Conservation (phyloP, 1,140 invertebrate species). For the Whitmania pigra region DNA sequence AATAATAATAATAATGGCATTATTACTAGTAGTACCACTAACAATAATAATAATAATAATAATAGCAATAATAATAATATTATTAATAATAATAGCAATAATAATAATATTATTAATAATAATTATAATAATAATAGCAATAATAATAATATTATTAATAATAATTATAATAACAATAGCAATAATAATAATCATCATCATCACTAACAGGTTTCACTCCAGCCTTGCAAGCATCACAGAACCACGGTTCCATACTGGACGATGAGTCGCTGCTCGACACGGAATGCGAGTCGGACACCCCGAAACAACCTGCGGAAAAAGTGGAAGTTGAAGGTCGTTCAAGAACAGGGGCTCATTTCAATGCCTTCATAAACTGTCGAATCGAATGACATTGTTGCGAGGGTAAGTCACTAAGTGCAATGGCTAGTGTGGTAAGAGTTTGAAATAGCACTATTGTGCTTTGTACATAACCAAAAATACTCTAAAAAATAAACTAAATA, state of each 20-base stretch:
- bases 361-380: too few relatives aligned
- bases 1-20: not conserved
- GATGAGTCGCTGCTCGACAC: conserved; percentile 60
- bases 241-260: conserved; percentile 90
- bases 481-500: too few relatives aligned
- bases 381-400: too few relatives aligned
- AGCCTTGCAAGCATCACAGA: conserved; percentile 92
- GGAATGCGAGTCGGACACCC: conserved; percentile 80
- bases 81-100: conserved; percentile 9
- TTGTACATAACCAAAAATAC: too few relatives aligned
- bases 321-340: too few relatives aligned
- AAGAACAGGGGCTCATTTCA: too few relatives aligned
- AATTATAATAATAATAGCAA: not conserved
- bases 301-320: conserved; percentile 65
- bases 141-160: not conserved
- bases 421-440: too few relatives aligned
- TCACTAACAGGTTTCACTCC: conserved; percentile 58
- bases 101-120: conserved; percentile 20
- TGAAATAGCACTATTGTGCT: too few relatives aligned
- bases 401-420: too few relatives aligned
- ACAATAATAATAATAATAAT: not conserved
- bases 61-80: too few relatives aligned
- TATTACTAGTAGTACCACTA: not conserved
- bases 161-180: not conserved
- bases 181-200: conserved; percentile 6